phyloP scores from a whole-genome alignment of 2,113 vertebrate genomes.

The Elanus axillaris region DNA sequence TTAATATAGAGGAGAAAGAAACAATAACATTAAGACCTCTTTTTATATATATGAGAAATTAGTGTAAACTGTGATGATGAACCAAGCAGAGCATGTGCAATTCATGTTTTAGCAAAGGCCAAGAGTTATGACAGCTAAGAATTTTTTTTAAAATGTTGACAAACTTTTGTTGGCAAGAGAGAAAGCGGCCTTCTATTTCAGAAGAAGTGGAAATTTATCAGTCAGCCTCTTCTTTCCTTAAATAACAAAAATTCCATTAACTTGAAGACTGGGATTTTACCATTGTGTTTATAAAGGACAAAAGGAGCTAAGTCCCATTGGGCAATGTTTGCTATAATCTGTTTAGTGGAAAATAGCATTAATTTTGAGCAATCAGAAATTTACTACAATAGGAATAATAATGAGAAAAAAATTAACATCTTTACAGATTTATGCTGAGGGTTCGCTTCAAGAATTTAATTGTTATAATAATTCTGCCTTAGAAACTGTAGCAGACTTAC shows the following conservation, averaged over 20 bases:
- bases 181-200: background rate
- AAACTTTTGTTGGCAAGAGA: background rate
- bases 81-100: background rate
- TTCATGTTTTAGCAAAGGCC: background rate
- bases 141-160: background rate
- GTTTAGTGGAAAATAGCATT: background rate
- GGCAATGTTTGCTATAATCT: background rate
- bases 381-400: background rate
- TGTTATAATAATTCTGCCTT: background rate
- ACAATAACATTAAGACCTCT: background rate
- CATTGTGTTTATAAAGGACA: background rate
- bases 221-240: background rate
- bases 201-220: background rate
- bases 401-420: background rate
- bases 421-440: background rate
- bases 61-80: background rate
- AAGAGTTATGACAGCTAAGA: background rate
- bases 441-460: background rate
- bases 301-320: background rate
- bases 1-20: background rate
- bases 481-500: background rate
- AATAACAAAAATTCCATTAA: background rate
- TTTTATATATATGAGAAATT: background rate
- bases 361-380: background rate
- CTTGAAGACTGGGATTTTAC: background rate